Base-by-base conservation (phyloP, 2,113 vertebrate genomes). In the Emydocephalus ijimae region DNA sequence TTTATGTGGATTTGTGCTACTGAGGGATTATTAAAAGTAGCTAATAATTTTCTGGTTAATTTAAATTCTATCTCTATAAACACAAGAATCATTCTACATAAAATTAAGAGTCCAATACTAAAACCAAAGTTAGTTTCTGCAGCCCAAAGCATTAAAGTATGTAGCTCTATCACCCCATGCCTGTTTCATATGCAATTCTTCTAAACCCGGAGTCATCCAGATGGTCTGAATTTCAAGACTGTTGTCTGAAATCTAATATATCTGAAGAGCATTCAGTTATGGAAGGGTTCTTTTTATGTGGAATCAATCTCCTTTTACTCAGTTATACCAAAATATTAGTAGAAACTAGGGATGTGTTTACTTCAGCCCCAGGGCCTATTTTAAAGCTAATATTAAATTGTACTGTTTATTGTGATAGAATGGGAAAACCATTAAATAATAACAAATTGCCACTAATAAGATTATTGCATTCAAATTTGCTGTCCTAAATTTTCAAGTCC, bases 21-120 rank as follows among this genome's bases (percentile, higher is more conserved):
- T 94, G 95, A 96, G 90, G 89, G 95, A 96, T 96, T 95, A 96
- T 88, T 91, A 90, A 29, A 61, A 59, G 93, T 88, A 94, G 91
- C 92, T 96, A 93, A 69, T 95, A 88, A 94, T 92, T 93, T 94
- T 94, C 93, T 88, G 0, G 90, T 87, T 92, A 93, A 94, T 93
- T 57, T 89, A 95, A 91, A 91, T 92, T 87, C 87, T 93, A 64
- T 87, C 56, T 56, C 45, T 87, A 4, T 34, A 64, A 88, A 91
- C 43, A 95, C 10, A 29, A 50, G 91, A 92, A 29, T 81, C 52
- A 91, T 39, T 87, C 87, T 94, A 85, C 92, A 54, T 93, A 87
- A 57, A 87, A 93, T 94, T 54, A 56, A 90, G 86, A 50, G 2
- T 52, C 45, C 59, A 45, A 45, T 24, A 89, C 85, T 39, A 50